Conservation (phyloP, 2,797 vertebrate species). For the Acestrorhynchus altus region DNA sequence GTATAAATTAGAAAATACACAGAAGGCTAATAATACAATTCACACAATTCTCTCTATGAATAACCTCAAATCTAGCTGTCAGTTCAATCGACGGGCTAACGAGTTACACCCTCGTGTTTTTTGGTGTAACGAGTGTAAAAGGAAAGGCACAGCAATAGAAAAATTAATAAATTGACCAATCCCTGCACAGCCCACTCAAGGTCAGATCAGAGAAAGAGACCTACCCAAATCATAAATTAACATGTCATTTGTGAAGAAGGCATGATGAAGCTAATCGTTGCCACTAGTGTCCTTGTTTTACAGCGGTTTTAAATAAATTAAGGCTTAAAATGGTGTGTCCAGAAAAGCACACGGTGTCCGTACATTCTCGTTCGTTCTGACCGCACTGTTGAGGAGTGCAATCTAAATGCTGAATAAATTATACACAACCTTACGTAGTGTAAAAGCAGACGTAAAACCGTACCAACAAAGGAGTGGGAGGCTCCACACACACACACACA, state of each 20-base stretch:
- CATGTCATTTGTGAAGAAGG: conserved; percentile 60
- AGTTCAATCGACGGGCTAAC: conserved; percentile 72
- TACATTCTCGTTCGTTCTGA: conserved; percentile 46
- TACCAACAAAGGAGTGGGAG: conserved; percentile 25
- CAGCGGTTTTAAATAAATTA: conserved; percentile 77
- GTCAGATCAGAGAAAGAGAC: conserved; percentile 63
- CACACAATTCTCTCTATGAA: conserved; percentile 67
- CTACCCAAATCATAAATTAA: conserved; percentile 78
- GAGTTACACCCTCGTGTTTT: conserved; percentile 68
- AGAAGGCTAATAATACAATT: conserved; percentile 72
- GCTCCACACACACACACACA: conserved; percentile 12
- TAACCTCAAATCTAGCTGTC: conserved; percentile 64
- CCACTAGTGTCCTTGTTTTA: conserved; percentile 62
- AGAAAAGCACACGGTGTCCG: conserved; percentile 6
- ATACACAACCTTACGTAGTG: conserved; percentile 54
- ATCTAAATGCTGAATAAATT: conserved; percentile 56
- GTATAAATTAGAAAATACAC: conserved; percentile 85
- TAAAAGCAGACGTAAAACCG: conserved; percentile 33
- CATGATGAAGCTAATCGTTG: conserved; percentile 57
- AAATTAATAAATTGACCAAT: conserved; percentile 68
- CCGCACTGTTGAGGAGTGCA: conserved; percentile 45
- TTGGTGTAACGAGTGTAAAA: conserved; percentile 73
- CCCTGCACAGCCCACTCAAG: conserved; percentile 63
- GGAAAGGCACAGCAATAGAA: conserved; percentile 73
- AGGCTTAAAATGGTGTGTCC: conserved; percentile 61